These are phyloP conservation scores for Ageneiosus marmoratus DNA, from an alignment of 2,113 vertebrate species.

Conservation along the genomic window DNA sequence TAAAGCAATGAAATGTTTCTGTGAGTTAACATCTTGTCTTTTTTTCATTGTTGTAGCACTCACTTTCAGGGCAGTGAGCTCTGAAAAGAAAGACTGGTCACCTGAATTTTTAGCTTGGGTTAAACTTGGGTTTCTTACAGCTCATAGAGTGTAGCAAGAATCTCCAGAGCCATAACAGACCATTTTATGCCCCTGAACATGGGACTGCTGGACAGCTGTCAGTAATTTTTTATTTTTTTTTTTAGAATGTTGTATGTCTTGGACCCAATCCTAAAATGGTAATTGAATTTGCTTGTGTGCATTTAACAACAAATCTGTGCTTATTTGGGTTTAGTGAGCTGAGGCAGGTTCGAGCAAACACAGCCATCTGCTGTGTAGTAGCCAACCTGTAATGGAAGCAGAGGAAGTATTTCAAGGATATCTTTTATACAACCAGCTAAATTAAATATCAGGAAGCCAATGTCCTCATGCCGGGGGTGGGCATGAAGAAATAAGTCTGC, in stretches of 20 bases:
- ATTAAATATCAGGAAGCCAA: neutral
- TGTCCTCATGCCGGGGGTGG: no score
- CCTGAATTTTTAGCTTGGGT: neutral
- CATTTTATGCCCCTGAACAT: neutral
- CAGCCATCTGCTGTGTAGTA: constrained; percentile 38
- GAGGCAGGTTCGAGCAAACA: constrained; percentile 37
- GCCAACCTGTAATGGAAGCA: constrained; percentile 17
- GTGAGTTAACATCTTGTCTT: neutral
- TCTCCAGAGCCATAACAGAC: neutral
- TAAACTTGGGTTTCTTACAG: neutral
- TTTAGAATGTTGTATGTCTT: constrained; percentile 15
- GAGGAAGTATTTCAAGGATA: neutral
- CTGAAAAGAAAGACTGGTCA: neutral
- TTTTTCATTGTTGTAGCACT: neutral
- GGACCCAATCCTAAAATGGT: constrained; percentile 28
- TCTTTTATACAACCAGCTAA: neutral
- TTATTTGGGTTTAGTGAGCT: constrained; percentile 34
- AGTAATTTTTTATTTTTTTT: neutral
- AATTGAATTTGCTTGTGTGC: constrained; percentile 41
- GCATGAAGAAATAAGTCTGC: neutral
- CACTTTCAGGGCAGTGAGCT: no score
- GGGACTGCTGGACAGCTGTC: neutral
- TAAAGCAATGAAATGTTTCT: neutral
- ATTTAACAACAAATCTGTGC: constrained; percentile 32
- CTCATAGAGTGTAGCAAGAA: neutral